Conservation (phyloP, 2,888 invertebrate genomes). For the Chouioia cunea region DNA sequence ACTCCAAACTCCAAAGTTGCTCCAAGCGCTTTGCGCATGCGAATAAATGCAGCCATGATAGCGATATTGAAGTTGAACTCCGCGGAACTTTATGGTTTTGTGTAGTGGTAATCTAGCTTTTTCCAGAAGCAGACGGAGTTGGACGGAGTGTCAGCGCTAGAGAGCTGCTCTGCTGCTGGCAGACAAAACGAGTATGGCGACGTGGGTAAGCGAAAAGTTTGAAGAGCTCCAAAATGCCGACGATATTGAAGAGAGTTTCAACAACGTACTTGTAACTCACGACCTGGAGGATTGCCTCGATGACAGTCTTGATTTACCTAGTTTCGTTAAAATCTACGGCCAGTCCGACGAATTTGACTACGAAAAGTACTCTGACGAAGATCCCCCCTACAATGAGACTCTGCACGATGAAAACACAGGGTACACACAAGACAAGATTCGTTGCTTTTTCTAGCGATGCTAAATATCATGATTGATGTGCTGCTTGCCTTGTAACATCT, state of each 20-base stretch:
- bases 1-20: too few species aligned
- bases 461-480: constrained; percentile 10
- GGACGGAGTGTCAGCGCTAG: constrained; percentile 2
- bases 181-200: constrained; percentile 66
- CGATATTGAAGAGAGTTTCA: constrained; percentile 61
- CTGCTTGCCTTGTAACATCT: background rate
- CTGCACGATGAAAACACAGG: constrained; percentile 70
- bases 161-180: constrained; percentile 20
- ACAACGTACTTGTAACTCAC: constrained; percentile 70
- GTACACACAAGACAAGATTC: constrained; percentile 59
- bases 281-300: constrained; percentile 72
- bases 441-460: constrained; percentile 38
- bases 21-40: too few species aligned
- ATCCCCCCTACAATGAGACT: constrained; percentile 67
- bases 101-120: constrained; percentile 32
- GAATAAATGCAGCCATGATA: too few species aligned
- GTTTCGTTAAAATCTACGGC: constrained; percentile 70
- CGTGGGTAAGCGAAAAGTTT: constrained; percentile 62
- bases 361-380: constrained; percentile 64
- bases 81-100: too few species aligned
- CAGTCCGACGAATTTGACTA: constrained; percentile 63
- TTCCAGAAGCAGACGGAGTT: constrained; percentile 55
- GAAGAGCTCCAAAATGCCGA: constrained; percentile 57
- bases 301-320: constrained; percentile 68
- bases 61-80: too few species aligned